These are phyloP conservation scores for Hyles lineata DNA, from an alignment of 2,888 invertebrate genomes.

Conservation along the genomic window DNA sequence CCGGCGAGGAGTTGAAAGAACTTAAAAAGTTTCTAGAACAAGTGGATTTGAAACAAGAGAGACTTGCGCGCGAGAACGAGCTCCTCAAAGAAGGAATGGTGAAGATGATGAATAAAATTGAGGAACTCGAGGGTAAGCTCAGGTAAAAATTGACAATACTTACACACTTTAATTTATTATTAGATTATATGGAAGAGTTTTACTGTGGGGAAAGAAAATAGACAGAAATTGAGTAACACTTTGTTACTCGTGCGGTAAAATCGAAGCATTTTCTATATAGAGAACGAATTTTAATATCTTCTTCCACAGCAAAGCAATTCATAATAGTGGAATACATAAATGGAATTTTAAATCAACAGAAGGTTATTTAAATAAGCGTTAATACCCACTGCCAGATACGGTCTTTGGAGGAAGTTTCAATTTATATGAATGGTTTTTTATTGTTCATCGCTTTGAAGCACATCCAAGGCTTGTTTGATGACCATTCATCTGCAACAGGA, in stretches of 20 bases:
- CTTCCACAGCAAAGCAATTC: too few relatives aligned
- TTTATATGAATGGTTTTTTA: constrained; percentile 12
- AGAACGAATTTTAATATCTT: too few relatives aligned
- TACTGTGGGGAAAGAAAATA: too few relatives aligned
- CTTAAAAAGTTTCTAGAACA: constrained; percentile 60
- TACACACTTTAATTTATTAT: too few relatives aligned
- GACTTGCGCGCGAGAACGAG: constrained; percentile 64
- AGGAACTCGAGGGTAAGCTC: constrained; percentile 70
- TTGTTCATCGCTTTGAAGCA: neutral
- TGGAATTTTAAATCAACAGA: neutral
- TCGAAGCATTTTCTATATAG: too few relatives aligned
- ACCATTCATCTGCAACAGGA: neutral
- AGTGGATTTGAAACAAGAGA: constrained; percentile 61
- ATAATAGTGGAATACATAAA: neutral
- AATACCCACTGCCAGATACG: neutral
- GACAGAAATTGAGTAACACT: too few relatives aligned
- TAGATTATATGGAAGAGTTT: too few relatives aligned
- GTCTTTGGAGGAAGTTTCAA: neutral
- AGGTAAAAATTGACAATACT: constrained; percentile 56
- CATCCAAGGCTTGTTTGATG: neutral
- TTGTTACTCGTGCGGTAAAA: too few relatives aligned
- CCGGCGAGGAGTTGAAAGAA: constrained; percentile 58
- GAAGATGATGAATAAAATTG: constrained; percentile 66
- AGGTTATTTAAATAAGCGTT: constrained; percentile 5
- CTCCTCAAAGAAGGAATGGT: constrained; percentile 63